Base-by-base conservation (phyloP, 2,888 invertebrate genomes). In the Lamproptera curius region DNA sequence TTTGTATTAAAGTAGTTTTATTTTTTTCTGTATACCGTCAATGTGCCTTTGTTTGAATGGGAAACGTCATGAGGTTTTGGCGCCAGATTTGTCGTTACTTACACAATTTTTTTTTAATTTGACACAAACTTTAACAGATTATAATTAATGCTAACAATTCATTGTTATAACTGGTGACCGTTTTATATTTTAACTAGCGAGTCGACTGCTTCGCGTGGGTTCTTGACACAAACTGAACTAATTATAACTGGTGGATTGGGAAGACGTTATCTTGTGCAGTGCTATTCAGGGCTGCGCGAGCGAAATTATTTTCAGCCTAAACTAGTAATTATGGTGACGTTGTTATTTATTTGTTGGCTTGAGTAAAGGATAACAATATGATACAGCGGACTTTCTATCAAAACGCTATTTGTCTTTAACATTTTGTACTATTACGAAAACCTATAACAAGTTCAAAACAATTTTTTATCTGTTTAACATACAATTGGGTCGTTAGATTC, bases 141-240 rank as follows among this genome's bases (percentile, higher is more conserved):
- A 28, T 26, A 5, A 26, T 23, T 16, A 34, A 31, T 31, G 31
- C 35, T 5, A 16, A 16, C 6, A 17, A 26, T 16, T 8, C 26
- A 43, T 38, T 42, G 52, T 54, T 42, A 40, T 40, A 33, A 35
- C 2, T 36, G 8, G 33, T 26, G 28, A 11, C 41, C 14, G 31
- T 17, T 37, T 39, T 10, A 14, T 39, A 26, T 15, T 15, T 16
- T 16, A 33, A 3, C 9, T 20, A 31, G 26, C 11, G 11, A n/a
- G 35, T 14, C 52, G 50, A 34, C 49, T 46, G 49, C 37, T 15
- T 43, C 13, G 36, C 13, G 42, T 43, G 50, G 47, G 26, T n/a
- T 45, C 45, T 38, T 42, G 49, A 39, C 37, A 26, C 41, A 35
- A 6, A 57, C 57, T 57, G 38, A 55, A 46, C 52, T 55, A 55